Percentiles rank a stretch among this genome's conserved stretches.
phyloP scores from a whole-genome alignment of 1,140 invertebrate genomes.

The Pseudoatta argentina region DNA sequence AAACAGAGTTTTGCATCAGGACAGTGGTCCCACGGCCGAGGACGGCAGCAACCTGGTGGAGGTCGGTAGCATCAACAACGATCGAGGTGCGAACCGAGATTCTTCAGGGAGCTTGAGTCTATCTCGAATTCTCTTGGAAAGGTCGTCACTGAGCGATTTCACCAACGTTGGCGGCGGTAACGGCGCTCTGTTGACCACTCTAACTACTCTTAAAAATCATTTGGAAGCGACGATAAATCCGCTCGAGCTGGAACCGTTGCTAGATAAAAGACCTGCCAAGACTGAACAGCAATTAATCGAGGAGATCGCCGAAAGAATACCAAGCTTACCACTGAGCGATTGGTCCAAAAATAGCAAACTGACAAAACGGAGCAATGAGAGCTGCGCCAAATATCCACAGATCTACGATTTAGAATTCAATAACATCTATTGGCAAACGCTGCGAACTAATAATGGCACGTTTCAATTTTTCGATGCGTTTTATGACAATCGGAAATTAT shows the following conservation, averaged over 20 bases:
- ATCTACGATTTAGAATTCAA: slow-evolving; percentile 96
- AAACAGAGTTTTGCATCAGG: slow-evolving; percentile 74
- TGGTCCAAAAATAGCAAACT: slow-evolving; percentile 92
- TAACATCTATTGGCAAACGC: slow-evolving; percentile 96
- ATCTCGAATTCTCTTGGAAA: slow-evolving; percentile 81
- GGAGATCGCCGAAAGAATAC: slow-evolving; percentile 91
- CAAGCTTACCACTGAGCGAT: slow-evolving; percentile 93
- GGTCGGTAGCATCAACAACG: slow-evolving; percentile 67
- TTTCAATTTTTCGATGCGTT: slow-evolving; percentile 96
- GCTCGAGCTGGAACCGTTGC: slow-evolving; percentile 85
- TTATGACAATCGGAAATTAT: slow-evolving; percentile 92
- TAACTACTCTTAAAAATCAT: slow-evolving; percentile 76
- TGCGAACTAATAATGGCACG: slow-evolving; percentile 93
- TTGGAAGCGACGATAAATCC: slow-evolving; percentile 80
- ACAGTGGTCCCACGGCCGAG: slow-evolving; percentile 73
- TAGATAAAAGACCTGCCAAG: slow-evolving; percentile 89
- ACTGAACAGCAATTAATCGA: slow-evolving; percentile 92
- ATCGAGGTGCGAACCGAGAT: slow-evolving; percentile 77
- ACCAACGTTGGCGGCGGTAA: slow-evolving; percentile 70
- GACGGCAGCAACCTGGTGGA: slow-evolving; percentile 70
- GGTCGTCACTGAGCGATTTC: slow-evolving; percentile 52
- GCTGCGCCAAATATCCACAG: slow-evolving; percentile 93
- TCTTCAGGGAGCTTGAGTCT: slow-evolving; percentile 81
- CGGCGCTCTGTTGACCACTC: slow-evolving; percentile 64
- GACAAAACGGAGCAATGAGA: slow-evolving; percentile 88